Percentiles rank a stretch among this genome's conserved stretches.
These are phyloP conservation scores for Drosophila melanosoma DNA, from an alignment of 2,888 invertebrate genomes.

Conservation along the genomic window DNA sequence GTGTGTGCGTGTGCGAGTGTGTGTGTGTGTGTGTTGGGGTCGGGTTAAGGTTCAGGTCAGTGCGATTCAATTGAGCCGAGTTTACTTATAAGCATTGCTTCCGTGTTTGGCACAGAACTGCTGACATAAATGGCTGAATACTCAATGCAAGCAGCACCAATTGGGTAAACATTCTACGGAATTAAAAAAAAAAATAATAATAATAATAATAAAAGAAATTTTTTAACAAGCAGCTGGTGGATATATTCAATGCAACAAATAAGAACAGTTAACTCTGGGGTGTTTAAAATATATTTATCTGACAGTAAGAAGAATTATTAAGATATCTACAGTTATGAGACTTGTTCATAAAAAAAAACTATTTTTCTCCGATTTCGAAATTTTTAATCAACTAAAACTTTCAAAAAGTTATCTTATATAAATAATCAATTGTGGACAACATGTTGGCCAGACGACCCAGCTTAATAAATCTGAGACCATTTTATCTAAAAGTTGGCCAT, in stretches of 20 bases:
- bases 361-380: neutral
- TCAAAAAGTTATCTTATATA: neutral
- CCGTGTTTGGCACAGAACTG: slow-evolving; percentile 57
- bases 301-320: neutral
- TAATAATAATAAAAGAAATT: neutral
- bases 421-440: neutral
- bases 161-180: neutral
- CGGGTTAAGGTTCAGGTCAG: slow-evolving; percentile 53
- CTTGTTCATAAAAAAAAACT: neutral
- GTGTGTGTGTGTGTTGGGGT: slow-evolving; percentile 36
- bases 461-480: neutral
- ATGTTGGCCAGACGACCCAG: neutral
- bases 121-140: slow-evolving; percentile 14
- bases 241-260: neutral
- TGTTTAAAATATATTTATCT: neutral
- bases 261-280: neutral
- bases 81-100: slow-evolving; percentile 54
- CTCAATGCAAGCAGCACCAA: slow-evolving; percentile 1
- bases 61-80: slow-evolving; percentile 65
- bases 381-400: neutral
- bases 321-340: neutral
- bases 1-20: neutral
- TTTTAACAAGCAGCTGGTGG: neutral
- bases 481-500: neutral
- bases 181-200: neutral